phyloP scores from a whole-genome alignment of 2,888 invertebrate species.

The Lasioglossum malachurum region DNA sequence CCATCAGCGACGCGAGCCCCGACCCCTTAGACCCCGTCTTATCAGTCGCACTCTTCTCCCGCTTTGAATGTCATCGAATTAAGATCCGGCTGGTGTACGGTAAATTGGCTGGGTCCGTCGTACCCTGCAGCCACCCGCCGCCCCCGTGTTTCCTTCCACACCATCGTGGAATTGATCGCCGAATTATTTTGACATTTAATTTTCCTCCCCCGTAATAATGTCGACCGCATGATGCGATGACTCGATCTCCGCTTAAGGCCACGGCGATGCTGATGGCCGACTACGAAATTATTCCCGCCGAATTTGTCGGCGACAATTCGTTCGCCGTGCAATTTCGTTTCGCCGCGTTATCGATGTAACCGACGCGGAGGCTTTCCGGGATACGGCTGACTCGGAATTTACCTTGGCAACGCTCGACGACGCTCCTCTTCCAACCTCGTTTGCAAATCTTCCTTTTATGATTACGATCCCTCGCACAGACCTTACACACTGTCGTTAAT shows the following conservation, averaged over 20 bases:
- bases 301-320: slow-evolving; percentile 69
- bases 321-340: slow-evolving; percentile 64
- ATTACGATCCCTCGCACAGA: slow-evolving; percentile 19
- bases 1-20: slow-evolving; percentile 19
- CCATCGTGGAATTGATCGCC: slow-evolving; percentile 64
- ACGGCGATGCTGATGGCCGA: slow-evolving; percentile 16
- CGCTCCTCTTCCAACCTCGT: not conserved
- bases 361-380: slow-evolving; percentile 12
- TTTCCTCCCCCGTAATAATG: slow-evolving; percentile 61
- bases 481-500: slow-evolving; percentile 15
- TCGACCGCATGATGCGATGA: slow-evolving; percentile 19
- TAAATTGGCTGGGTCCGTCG: slow-evolving; percentile 61
- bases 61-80: slow-evolving; percentile 62
- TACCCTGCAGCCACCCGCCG: not conserved
- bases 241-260: not conserved
- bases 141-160: not conserved
- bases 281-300: slow-evolving; percentile 65
- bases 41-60: slow-evolving; percentile 55
- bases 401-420: slow-evolving; percentile 16
- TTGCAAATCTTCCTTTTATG: slow-evolving; percentile 25
- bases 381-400: slow-evolving; percentile 42
- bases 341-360: slow-evolving; percentile 55
- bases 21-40: slow-evolving; percentile 23
- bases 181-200: slow-evolving; percentile 73
- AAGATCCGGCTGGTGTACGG: slow-evolving; percentile 64